phyloP scores from a whole-genome alignment of 2,888 invertebrate species.

The Chesias legatella region DNA sequence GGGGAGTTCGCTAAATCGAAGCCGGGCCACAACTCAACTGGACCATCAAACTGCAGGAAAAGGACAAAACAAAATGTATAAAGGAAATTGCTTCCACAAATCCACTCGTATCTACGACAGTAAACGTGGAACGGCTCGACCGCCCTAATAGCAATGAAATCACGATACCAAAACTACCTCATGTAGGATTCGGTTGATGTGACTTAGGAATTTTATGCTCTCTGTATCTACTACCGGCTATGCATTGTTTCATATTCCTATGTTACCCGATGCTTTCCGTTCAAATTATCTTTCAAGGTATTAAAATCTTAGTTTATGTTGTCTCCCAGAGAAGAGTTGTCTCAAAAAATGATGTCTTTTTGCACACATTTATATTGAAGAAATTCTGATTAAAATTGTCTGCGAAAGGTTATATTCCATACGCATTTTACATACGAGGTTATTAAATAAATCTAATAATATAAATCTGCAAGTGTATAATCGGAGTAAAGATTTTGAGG shows the following conservation, averaged over 20 bases:
- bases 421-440: no score
- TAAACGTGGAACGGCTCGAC: conserved; percentile 73
- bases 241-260: conserved; percentile 36
- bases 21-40: conserved; percentile 69
- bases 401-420: no score
- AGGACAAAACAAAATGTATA: conserved; percentile 81
- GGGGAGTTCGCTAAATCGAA: conserved; percentile 72
- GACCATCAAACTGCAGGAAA: conserved; percentile 78
- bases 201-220: conserved; percentile 54
- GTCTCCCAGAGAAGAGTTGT: no score
- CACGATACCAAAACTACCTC: conserved; percentile 78
- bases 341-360: no score
- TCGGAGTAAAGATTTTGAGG: no score
- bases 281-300: no score
- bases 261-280: no score
- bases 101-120: conserved; percentile 80
- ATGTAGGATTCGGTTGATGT: conserved; percentile 55
- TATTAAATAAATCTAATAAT: no score
- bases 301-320: no score
- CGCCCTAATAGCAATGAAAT: conserved; percentile 80
- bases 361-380: no score
- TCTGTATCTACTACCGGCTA: conserved; percentile 41
- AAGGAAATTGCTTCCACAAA: conserved; percentile 81
- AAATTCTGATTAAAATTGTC: no score
- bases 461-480: no score